Evolutionary conservation across 2,888 invertebrate species (phyloP).

Genomic region (Anagyrus pseudococci): DNA sequence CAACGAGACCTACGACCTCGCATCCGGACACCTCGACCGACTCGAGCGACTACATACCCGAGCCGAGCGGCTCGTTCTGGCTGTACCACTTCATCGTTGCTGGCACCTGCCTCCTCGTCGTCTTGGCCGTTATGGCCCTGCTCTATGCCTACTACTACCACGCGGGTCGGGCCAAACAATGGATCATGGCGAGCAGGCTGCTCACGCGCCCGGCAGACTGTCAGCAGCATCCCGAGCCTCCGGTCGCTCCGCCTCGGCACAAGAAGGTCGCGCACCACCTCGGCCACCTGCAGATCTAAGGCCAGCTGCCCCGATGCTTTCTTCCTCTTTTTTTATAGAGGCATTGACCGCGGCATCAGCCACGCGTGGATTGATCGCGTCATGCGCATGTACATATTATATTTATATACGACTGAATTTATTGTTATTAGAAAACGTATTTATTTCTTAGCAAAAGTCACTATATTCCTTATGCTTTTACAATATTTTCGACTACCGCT

Average conservation of each 20-base stretch:
- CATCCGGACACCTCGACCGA: slow-evolving; percentile 60
- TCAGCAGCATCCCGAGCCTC: slow-evolving; percentile 41
- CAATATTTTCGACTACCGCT: slow-evolving; percentile 27
- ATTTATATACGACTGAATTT: slow-evolving; percentile 38
- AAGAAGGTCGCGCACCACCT: slow-evolving; percentile 47
- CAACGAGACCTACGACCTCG: slow-evolving; percentile 62
- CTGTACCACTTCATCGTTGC: slow-evolving; percentile 65
- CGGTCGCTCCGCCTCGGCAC: slow-evolving; percentile 57
- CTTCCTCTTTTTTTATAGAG: neutral
- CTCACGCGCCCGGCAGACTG: slow-evolving; percentile 42
- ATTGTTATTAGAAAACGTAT: slow-evolving; percentile 43
- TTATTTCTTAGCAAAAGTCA: slow-evolving; percentile 42
- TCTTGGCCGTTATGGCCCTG: slow-evolving; percentile 70
- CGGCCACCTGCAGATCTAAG: slow-evolving; percentile 32
- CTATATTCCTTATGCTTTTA: slow-evolving; percentile 34
- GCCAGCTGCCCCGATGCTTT: neutral
- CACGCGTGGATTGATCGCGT: neutral
- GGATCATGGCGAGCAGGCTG: slow-evolving; percentile 63
- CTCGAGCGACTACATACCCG: slow-evolving; percentile 66
- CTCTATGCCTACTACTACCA: slow-evolving; percentile 81
- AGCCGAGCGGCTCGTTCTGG: slow-evolving; percentile 49
- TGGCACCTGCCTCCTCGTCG: slow-evolving; percentile 72
- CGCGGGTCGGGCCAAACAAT: slow-evolving; percentile 72
- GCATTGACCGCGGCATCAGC: neutral
- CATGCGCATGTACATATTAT: slow-evolving; percentile 41